Evolutionary conservation across 1,140 invertebrate species (phyloP), one percentile per base, ranked within the genome.

Genomic region (Drosophila ercepeae): DNA sequence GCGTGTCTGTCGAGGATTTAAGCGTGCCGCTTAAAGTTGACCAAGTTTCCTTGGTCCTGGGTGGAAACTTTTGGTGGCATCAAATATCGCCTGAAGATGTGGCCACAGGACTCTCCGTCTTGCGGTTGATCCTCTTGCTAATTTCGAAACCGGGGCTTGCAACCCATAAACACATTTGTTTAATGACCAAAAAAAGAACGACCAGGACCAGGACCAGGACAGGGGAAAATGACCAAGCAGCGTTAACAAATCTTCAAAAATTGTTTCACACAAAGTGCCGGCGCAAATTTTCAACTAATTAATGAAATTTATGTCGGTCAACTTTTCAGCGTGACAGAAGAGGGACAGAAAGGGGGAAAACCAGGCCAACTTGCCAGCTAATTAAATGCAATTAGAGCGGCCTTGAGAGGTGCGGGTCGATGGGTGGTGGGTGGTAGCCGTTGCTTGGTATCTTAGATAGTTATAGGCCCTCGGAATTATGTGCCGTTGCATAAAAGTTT

Each of bases 241-340:
- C 69, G 60, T 79, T 65, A 79, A 75, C 64, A 81, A 81, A 75
- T 79, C 76, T 81, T 71, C 71, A 75, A 59, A 75, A 79, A 72
- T 72, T 75, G 60, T 53, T 61, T 49, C 54, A 45, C 52, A 39
- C 60, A 53, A 67, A 67, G 39, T 29, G 69, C 45, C 21, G 14
- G n/a, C 16, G 36, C 61, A 65, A 78, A 79, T 82, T 63, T 67
- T 76, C 53, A 55, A 76, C 78, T 82, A 82, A 82, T 81, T 81
- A 81, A 82, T 73, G 61, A 82, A 81, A 82, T 81, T 81, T 81
- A 82, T 81, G 72, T 81, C 78, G 78, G 78, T 81, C 78, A 81
- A 76, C 72, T 82, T 81, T 67, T 46, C 52, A 53, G 19, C 51
- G 23, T 13, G 68, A 21, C 29, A 53, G 29, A 42, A 23, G 14